Base-by-base conservation (phyloP, 2,113 vertebrate genomes). In the Aleadryas rufinucha region DNA sequence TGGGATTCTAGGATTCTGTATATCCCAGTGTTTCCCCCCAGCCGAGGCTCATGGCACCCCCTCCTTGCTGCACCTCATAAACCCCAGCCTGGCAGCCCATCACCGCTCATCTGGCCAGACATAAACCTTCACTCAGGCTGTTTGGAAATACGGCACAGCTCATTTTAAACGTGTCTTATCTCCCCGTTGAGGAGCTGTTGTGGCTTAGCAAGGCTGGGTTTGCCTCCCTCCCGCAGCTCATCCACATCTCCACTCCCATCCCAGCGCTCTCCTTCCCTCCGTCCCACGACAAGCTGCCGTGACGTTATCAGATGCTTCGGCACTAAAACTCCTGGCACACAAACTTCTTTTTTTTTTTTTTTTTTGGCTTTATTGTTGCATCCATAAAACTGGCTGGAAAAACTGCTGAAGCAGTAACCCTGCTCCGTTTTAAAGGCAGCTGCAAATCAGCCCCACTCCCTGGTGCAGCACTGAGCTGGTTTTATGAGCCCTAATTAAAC, bases 391-490 rank as follows among this genome's bases (percentile, higher is more conserved):
- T 26, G 85, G 87, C 91, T 85, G 81, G 78, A 94, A 95, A 97
- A 97, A 97, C 93, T 97, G 96, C 97, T 97, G 95, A 97, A 97
- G 95, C 95, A 93, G 94, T 94, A 96, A 97, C 93, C 90, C 88
- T 50, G 92, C 86, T 88, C 35, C 7, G 18, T 96, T 97, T 97
- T 97, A 95, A 91, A 97, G 88, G 94, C 95, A 83, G 93, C 96
- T 93, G 93, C 97, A 96, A 97, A 97, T 97, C 96, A 96, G 84
- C 63, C 92, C 84, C 84, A 18, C 77, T 90, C 95, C 87, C 82
- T 14, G 16, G 71, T 82, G 85, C 79, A n/a, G 91, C 59, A 39
- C 69, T 14, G 66, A 95, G 91, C 65, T 7, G 53, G 11, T 94
- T 97, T 97, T 96, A 96, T 1, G 94, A 95, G 90, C 84, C 56